A percentile compares a stretch with the other conserved stretches of the same genome.
Conservation (phyloP, 2,888 invertebrate species). For the Drosophila kambysellisi region DNA sequence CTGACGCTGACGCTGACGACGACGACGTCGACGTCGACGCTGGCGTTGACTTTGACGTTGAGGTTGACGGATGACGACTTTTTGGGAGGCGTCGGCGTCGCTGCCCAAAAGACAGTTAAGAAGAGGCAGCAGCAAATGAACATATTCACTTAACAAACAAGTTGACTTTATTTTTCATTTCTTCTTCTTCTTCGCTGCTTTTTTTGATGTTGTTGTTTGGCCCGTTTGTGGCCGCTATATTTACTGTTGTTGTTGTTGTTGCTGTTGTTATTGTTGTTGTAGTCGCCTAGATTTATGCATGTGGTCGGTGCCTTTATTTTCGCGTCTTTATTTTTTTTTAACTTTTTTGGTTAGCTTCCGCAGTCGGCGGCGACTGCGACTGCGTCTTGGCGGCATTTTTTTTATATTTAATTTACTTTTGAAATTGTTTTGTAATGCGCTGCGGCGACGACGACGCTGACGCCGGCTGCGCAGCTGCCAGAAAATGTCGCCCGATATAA, state of each 20-base stretch:
- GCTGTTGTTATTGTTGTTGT: constrained; percentile 35
- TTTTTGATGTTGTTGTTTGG: constrained; percentile 62
- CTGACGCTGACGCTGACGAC: not conserved
- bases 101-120: constrained; percentile 58
- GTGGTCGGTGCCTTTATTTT: constrained; percentile 64
- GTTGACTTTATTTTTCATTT: constrained; percentile 74
- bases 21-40: constrained; percentile 6
- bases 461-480: constrained; percentile 52
- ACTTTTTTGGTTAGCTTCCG: constrained; percentile 68
- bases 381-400: constrained; percentile 45
- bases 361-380: constrained; percentile 45
- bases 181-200: not conserved
- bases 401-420: constrained; percentile 67
- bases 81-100: constrained; percentile 20
- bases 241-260: constrained; percentile 28
- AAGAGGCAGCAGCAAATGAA: constrained; percentile 63
- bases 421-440: constrained; percentile 81
- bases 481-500: constrained; percentile 81
- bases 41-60: constrained; percentile 32
- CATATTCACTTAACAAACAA: constrained; percentile 81
- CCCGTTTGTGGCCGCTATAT: constrained; percentile 50
- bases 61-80: constrained; percentile 62
- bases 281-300: constrained; percentile 64
- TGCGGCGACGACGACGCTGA: constrained; percentile 39
- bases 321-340: constrained; percentile 52